A percentile compares a stretch with the other conserved stretches of the same genome.
These are phyloP conservation scores for Tipula helvola DNA, from an alignment of 2,888 invertebrate genomes.

Conservation along the genomic window DNA sequence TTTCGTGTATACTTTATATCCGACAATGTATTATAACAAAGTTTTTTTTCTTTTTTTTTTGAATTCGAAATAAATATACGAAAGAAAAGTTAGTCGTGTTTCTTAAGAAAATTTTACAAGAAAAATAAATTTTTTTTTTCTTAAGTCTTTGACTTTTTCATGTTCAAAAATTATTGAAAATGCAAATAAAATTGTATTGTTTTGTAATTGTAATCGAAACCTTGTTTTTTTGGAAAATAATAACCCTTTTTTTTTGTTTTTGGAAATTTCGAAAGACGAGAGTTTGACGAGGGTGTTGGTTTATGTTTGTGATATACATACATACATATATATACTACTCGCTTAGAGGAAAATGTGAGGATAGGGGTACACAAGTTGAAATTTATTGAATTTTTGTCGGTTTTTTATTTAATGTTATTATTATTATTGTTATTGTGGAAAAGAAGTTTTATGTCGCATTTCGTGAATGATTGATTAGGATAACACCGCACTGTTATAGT, in stretches of 20 bases:
- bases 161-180: not conserved
- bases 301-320: not conserved
- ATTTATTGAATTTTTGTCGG: not conserved
- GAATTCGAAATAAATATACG: not conserved
- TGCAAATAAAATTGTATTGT: constrained; percentile 4
- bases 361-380: not conserved
- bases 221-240: not conserved
- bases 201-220: constrained; percentile 4
- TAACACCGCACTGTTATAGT: not conserved
- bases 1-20: not conserved
- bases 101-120: constrained; percentile 4
- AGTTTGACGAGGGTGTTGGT: not conserved
- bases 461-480: not conserved
- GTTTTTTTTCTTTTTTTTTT: not conserved
- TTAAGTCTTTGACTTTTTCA: not conserved
- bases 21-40: constrained; percentile 4
- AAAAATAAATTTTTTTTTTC: not conserved
- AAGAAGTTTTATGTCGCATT: not conserved
- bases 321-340: too few relatives aligned
- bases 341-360: not conserved
- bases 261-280: not conserved
- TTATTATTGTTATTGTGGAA: not conserved
- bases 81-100: not conserved
- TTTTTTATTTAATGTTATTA: not conserved
- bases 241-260: not conserved